Percentiles rank a stretch among this genome's conserved stretches.
Conservation (phyloP, 1,140 invertebrate species). For the Cotesia glomerata region DNA sequence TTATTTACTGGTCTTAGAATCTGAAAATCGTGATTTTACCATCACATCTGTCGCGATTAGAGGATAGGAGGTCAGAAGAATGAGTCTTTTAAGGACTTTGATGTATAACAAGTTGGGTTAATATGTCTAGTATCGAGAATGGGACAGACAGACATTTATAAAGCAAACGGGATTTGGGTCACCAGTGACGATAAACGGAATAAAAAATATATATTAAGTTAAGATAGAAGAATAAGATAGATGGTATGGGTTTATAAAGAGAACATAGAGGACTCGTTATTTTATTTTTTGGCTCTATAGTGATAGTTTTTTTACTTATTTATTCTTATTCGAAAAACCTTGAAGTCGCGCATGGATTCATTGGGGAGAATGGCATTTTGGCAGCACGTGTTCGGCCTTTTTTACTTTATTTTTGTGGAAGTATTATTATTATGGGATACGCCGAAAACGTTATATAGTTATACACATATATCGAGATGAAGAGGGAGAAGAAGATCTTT, state of each 20-base stretch:
- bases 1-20: no score
- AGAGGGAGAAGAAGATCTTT: no score
- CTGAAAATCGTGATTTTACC: no score
- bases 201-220: background rate
- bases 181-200: slow-evolving; percentile 12
- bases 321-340: slow-evolving; percentile 38
- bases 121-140: background rate
- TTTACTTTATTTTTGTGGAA: slow-evolving; percentile 30
- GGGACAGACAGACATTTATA: slow-evolving; percentile 22
- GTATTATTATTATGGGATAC: slow-evolving; percentile 17
- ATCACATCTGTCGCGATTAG: no score
- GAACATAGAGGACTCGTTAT: background rate
- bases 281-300: slow-evolving; percentile 9
- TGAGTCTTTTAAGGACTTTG: no score
- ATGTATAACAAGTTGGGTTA: background rate
- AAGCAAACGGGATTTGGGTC: slow-evolving; percentile 23
- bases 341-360: slow-evolving; percentile 12
- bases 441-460: slow-evolving; percentile 2
- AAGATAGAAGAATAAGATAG: slow-evolving; percentile 1
- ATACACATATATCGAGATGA: no score
- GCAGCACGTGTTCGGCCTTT: slow-evolving; percentile 38
- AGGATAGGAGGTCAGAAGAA: no score
- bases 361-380: slow-evolving; percentile 13
- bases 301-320: background rate
- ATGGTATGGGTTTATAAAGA: background rate